phyloP scores from a whole-genome alignment of 2,113 vertebrate species.

The Arvicanthis niloticus region DNA sequence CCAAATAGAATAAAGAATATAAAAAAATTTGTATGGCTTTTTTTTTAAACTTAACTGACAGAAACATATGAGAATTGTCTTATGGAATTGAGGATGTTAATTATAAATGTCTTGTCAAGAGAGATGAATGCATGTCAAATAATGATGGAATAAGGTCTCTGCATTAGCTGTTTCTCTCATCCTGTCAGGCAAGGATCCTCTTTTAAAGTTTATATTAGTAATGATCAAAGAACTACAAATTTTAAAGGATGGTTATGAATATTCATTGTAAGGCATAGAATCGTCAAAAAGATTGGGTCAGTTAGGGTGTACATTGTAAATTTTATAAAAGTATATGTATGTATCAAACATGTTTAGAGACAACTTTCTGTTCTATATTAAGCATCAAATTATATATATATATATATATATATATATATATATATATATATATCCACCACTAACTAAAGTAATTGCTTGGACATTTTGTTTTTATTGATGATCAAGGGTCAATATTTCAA shows the following conservation, averaged over 20 bases:
- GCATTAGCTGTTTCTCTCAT: conserved; percentile 24
- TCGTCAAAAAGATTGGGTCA: neutral
- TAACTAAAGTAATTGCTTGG: neutral
- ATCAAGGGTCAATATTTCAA: neutral
- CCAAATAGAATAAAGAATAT: conserved; percentile 7
- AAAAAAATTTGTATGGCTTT: conserved; percentile 8
- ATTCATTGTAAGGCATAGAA: neutral
- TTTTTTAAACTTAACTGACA: conserved; percentile 41
- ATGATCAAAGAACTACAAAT: conserved; percentile 47
- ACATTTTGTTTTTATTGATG: neutral
- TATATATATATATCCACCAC: neutral
- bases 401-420: too few relatives aligned
- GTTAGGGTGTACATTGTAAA: neutral
- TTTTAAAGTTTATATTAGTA: conserved; percentile 67
- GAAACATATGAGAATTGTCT: conserved; percentile 69
- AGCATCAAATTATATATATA: neutral
- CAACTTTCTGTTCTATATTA: neutral
- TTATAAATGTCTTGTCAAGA: conserved; percentile 79
- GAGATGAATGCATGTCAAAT: conserved; percentile 72
- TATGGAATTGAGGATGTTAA: conserved; percentile 71
- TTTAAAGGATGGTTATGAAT: neutral
- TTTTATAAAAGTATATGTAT: neutral
- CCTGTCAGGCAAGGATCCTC: neutral
- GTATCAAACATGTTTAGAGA: neutral
- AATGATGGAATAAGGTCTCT: conserved; percentile 22